Conservation (phyloP, 92 coral and sea anemone genomes). For the Siderastrea siderea region DNA sequence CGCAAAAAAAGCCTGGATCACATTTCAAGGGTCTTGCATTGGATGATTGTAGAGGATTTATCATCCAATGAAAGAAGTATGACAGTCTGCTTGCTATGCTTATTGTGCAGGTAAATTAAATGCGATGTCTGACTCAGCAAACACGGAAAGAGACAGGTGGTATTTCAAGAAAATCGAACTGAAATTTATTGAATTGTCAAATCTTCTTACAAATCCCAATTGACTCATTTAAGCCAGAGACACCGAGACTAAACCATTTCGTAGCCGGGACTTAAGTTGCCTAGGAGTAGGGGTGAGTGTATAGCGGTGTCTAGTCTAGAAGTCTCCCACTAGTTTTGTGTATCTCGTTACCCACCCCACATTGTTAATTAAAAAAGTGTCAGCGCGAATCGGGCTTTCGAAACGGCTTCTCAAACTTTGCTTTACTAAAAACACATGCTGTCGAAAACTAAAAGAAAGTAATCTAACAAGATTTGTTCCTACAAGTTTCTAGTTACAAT, state of each 20-base stretch:
- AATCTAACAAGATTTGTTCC: background rate
- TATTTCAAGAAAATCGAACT: background rate
- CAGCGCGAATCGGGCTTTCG: background rate
- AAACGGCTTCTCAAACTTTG: too few species aligned
- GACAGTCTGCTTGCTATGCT: background rate
- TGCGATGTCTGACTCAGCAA: background rate
- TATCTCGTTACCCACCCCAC: background rate
- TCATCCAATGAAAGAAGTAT: background rate
- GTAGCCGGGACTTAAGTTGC: too few species aligned
- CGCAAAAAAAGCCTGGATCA: background rate
- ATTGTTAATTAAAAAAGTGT: slow-evolving; percentile 13
- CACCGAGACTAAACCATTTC: too few species aligned
- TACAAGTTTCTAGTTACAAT: background rate
- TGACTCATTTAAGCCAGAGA: background rate
- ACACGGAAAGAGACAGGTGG: slow-evolving; percentile 3
- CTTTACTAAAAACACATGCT: background rate
- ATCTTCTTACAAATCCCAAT: background rate
- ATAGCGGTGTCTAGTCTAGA: too few species aligned
- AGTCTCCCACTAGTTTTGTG: background rate
- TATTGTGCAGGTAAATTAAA: background rate
- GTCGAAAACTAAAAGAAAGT: background rate
- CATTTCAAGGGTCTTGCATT: background rate
- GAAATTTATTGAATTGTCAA: background rate
- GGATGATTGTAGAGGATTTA: background rate
- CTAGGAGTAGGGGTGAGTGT: too few species aligned